Percentiles rank a stretch among this genome's conserved stretches.
Conservation (phyloP, 2,113 vertebrate species). For the Poeciliopsis retropinna region DNA sequence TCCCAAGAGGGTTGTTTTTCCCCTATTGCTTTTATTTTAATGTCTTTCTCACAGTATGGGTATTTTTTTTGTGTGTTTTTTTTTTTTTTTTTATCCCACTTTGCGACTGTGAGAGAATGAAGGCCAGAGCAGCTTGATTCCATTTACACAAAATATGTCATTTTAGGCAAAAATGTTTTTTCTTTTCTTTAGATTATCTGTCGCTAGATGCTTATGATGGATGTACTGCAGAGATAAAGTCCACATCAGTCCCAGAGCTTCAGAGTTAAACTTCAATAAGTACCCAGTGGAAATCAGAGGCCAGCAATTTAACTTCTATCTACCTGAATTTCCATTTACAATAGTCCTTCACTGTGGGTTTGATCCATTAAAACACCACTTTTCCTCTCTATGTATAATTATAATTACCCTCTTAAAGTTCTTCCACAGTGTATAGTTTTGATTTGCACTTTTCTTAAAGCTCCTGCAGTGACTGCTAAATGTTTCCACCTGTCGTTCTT, state of each 20-base stretch:
- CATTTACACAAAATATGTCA: neutral
- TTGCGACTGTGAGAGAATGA: slow-evolving; percentile 24
- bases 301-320: slow-evolving; percentile 50
- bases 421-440: neutral
- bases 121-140: slow-evolving; percentile 29
- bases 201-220: slow-evolving; percentile 19
- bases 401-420: neutral
- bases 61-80: too few relatives aligned
- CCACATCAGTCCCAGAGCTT: slow-evolving; percentile 35
- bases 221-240: slow-evolving; percentile 37
- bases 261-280: slow-evolving; percentile 30
- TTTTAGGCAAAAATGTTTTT: slow-evolving; percentile 17
- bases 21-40: neutral
- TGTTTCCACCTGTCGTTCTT: neutral
- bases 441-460: neutral
- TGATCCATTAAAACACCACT: slow-evolving; percentile 59
- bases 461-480: slow-evolving; percentile 32
- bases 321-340: slow-evolving; percentile 39
- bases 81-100: slow-evolving; percentile 44
- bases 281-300: slow-evolving; percentile 29
- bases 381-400: neutral
- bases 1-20: neutral
- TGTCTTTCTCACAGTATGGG: slow-evolving; percentile 18
- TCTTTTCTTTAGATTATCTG: slow-evolving; percentile 21
- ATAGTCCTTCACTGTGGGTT: slow-evolving; percentile 44